Conservation (phyloP, 2,113 vertebrate genomes). For the Oreochromis niloticus region DNA sequence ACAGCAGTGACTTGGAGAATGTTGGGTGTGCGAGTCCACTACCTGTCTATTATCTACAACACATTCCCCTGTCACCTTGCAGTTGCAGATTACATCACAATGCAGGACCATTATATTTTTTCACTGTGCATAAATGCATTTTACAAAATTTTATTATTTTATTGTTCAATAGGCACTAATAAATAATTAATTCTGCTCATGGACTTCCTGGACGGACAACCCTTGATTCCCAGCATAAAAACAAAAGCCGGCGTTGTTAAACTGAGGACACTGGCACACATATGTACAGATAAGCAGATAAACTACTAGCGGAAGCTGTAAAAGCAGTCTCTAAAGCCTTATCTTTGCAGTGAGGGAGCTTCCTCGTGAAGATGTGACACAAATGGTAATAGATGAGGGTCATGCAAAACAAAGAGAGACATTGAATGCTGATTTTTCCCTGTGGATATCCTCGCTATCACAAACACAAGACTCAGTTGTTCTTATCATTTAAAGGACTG, state of each 20-base stretch:
- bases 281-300: conserved; percentile 51
- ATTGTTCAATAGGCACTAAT: background rate
- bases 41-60: conserved; percentile 37
- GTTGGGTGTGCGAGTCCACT: conserved; percentile 20
- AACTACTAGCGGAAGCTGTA: conserved; percentile 21
- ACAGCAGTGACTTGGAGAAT: conserved; percentile 20
- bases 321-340: conserved; percentile 35
- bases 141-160: background rate
- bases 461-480: conserved; percentile 66
- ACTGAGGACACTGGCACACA: conserved; percentile 50
- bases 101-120: background rate
- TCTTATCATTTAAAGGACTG: conserved; percentile 48
- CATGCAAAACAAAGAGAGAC: conserved; percentile 65
- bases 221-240: conserved; percentile 48
- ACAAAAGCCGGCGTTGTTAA: conserved; percentile 65
- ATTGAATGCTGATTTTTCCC: conserved; percentile 61
- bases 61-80: conserved; percentile 25
- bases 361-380: conserved; percentile 61
- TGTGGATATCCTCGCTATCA: conserved; percentile 35
- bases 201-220: conserved; percentile 28
- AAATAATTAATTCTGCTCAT: conserved; percentile 27
- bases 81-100: conserved; percentile 7
- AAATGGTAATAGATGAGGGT: conserved; percentile 63
- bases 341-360: conserved; percentile 52
- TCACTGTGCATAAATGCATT: background rate